Conservation (phyloP, 2,888 invertebrate genomes). For the Amiota minor region DNA sequence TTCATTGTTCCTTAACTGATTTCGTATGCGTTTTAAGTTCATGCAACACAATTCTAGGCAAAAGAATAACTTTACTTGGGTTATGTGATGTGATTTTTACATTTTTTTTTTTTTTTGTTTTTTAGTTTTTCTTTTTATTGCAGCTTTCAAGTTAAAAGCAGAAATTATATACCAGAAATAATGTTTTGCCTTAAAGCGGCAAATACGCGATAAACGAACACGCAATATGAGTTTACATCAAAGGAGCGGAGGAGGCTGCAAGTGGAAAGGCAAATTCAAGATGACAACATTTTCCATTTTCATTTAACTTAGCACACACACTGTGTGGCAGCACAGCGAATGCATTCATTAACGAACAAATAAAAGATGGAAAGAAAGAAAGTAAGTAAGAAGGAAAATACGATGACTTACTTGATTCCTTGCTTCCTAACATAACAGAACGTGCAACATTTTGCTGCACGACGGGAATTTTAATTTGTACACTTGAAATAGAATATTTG, state of each 20-base stretch:
- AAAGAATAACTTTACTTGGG: too few species aligned
- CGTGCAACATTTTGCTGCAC: background rate
- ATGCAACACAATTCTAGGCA: too few species aligned
- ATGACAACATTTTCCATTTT: too few species aligned
- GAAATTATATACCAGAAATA: background rate
- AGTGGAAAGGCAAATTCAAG: background rate
- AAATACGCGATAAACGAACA: background rate
- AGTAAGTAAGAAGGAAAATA: too few species aligned
- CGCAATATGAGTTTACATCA: background rate
- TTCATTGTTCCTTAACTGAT: too few species aligned
- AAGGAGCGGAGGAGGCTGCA: background rate
- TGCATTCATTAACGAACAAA: slow-evolving; percentile 1
- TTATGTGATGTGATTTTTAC: background rate
- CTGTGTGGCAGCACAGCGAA: background rate
- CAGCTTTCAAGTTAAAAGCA: slow-evolving; percentile 27
- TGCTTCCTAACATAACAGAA: background rate
- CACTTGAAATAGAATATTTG: background rate
- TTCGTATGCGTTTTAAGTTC: too few species aligned
- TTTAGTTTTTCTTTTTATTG: slow-evolving; percentile 12
- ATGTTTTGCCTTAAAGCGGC: too few species aligned
- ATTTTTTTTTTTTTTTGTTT: slow-evolving; percentile 12
- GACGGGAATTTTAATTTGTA: slow-evolving; percentile 22
- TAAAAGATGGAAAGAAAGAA: too few species aligned
- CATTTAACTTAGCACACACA: too few species aligned
- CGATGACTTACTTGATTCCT: too few species aligned